Evolutionary conservation across 2,888 invertebrate species (phyloP), one percentile per base, ranked within the genome.

Genomic region (Phortica okadai): DNA sequence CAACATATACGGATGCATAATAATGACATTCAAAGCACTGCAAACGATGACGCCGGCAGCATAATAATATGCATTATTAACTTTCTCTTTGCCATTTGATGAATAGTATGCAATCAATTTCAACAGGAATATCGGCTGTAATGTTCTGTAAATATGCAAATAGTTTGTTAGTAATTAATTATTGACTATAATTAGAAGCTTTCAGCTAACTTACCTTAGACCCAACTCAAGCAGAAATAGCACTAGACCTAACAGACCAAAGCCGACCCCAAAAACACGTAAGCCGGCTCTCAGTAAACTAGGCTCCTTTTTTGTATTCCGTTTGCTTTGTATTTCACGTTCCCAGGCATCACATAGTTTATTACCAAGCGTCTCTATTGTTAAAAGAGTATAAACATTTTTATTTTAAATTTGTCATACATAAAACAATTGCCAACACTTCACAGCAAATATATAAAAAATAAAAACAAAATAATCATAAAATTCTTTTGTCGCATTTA

Each of bases 1-100:
- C 93, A 97, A 94, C 94, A 97, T 97, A 89, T 96, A 97, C 0
- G 97, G 96, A 92, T 99, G 99, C 80, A 96, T 94, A 25, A 96
- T 92, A 81, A 96, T 92, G 44, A 97, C 94, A 85, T 95, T 95
- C 33, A 96, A 87, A 0, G 95, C 94, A 0, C 96, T 96, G 84
- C 95, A 95, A 2, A 95, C 82, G 2, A 96, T 93, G 59, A 97
- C 94, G 0, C 94, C 94, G 0, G 92, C 93, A 0, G 97, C 96
- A 90, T 95, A 96, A 74, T 95, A 90, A 89, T 96, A 97, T 0
- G 97, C 97, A 14, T 95, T 93, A 50, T 86, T 82, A 3, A 84
- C 82, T 11, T 87, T 79, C 2, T 86, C 81, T 58, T 80, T 73
- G 2, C 77, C 83, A 25, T 86, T 78, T 1, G 87, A 85, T 21